phyloP scores from a whole-genome alignment of 2,113 vertebrate genomes.

The Pterocles orientalis region DNA sequence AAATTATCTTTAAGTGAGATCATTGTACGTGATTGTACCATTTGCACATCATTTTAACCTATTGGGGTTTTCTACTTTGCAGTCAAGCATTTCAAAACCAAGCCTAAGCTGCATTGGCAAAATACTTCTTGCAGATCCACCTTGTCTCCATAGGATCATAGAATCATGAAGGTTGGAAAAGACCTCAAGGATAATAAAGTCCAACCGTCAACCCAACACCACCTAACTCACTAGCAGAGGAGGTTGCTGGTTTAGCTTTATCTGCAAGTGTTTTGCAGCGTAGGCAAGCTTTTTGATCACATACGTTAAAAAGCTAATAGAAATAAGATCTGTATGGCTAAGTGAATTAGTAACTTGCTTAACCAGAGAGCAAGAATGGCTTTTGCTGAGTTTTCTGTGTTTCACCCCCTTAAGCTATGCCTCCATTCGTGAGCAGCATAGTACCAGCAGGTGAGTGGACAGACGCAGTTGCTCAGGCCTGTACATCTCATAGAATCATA shows the following conservation, averaged over 20 bases:
- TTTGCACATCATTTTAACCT: not conserved
- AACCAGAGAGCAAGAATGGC: not conserved
- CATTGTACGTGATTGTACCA: not conserved
- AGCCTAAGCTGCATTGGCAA: not conserved
- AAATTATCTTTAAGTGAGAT: not conserved
- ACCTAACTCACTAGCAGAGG: not conserved
- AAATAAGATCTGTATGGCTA: not conserved
- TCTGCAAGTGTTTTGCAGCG: not conserved
- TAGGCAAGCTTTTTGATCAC: not conserved
- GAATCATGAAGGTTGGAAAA: too few relatives aligned
- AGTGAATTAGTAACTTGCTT: not conserved
- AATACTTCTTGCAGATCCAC: not conserved
- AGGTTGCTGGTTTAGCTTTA: not conserved
- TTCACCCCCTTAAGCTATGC: not conserved
- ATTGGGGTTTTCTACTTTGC: not conserved
- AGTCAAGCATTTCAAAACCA: not conserved
- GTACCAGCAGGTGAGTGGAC: not conserved
- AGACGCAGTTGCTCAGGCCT: not conserved
- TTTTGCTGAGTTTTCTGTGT: not conserved
- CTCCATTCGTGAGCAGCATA: not conserved
- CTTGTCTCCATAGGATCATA: not conserved
- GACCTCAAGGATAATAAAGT: too few relatives aligned
- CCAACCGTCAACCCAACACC: too few relatives aligned
- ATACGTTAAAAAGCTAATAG: not conserved
- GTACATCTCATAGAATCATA: not conserved